Evolutionary conservation across 2,888 invertebrate species (phyloP), one percentile per base, ranked within the genome.

Genomic region (Drosophila siamana): DNA sequence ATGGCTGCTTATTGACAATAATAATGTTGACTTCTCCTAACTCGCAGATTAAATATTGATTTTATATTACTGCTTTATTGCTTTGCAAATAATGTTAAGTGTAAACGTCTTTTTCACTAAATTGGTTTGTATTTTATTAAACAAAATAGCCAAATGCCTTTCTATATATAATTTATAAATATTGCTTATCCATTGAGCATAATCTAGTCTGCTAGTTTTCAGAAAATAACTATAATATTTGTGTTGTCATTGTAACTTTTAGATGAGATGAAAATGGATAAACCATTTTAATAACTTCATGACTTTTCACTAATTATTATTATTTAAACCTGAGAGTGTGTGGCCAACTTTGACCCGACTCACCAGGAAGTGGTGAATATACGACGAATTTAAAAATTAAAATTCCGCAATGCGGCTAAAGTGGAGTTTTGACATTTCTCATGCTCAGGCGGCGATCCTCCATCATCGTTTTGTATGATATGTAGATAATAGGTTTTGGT

Each of bases 401-500:
- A 59, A 55, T 65, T 59, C 33, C 33, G 3, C 50, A 54, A 46
- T 43, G 9, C 19, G 36, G 43, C 11, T 16, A 7, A 51, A 64
- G 26, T 24, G 38, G 16, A 65, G 44, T 73, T 79, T 75, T 50
- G 69, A 57, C 69, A 79, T 64, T 75, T 79, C 80, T 57, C 75
- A 74, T 52, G 59, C 16, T 19, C 48, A 7, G 51, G 51, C 33
- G 51, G 43, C 52, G 60, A 50, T 69, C 47, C 56, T 61, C 30
- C 64, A 60, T 64, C 69, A 75, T 61, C 69, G 48, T 69, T 64
- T 57, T 43, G 33, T 75, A 86, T 89, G 89, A 82, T 82, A 89
- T 82, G 89, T 88, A 80, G 81, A 82, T 82, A 82, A 88, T 89
- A 75, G 78, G 78, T 64, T 74, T 71, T 80, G 40, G 40, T 65